A percentile compares a stretch with the other conserved stretches of the same genome.
Conservation (phyloP, 2,113 vertebrate genomes). For the Nettapus auritus region DNA sequence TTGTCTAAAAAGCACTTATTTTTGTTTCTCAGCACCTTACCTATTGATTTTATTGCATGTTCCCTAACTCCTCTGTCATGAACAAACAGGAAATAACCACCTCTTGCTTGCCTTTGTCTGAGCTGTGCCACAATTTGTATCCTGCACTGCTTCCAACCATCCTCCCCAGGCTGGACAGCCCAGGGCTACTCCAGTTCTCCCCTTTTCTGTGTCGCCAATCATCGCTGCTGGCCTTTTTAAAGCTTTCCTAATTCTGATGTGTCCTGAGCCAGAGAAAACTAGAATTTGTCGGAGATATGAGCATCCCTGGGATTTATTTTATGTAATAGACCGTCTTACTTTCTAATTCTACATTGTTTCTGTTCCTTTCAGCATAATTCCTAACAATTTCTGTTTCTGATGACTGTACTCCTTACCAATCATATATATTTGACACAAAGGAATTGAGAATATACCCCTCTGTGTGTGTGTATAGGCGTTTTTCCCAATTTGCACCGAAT, state of each 20-base stretch:
- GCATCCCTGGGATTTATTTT: neutral
- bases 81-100: neutral
- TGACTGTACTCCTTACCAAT: neutral
- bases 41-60: neutral
- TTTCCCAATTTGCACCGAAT: neutral
- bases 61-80: neutral
- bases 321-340: neutral
- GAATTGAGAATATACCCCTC: neutral
- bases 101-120: neutral
- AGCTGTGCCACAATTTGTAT: neutral
- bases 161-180: neutral
- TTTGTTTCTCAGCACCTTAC: neutral
- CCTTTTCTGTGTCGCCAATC: neutral
- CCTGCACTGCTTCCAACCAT: neutral
- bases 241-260: neutral
- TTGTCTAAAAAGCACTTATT: neutral
- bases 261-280: neutral
- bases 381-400: neutral
- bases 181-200: neutral
- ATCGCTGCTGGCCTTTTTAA: neutral
- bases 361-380: neutral
- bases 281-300: fast-evolving
- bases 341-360: neutral
- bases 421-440: neutral
- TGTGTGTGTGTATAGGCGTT: neutral